A percentile compares a stretch with the other conserved stretches of the same genome.
Evolutionary conservation across 2,113 vertebrate genomes (phyloP).

Genomic region (Indicator maculatus): DNA sequence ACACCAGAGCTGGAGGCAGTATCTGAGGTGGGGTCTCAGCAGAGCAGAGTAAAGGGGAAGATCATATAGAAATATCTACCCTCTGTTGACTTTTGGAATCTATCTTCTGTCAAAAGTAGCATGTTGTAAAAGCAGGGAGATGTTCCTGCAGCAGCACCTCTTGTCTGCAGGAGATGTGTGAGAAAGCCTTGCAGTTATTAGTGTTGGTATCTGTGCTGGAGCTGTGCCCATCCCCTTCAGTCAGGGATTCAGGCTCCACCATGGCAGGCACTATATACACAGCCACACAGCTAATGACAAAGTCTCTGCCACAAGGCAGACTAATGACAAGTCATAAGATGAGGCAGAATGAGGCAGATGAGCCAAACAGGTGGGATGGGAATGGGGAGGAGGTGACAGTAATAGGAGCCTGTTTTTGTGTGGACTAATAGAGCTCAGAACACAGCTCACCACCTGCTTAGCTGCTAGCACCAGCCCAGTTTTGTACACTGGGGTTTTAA

Average conservation of each 20-base stretch:
- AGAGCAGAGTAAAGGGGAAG: too few species aligned
- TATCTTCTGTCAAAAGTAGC: neutral
- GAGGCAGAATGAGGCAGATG: neutral
- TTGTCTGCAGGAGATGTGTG: neutral
- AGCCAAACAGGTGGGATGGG: slow-evolving; percentile 21
- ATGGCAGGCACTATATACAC: neutral
- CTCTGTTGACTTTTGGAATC: neutral
- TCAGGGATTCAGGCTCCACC: neutral
- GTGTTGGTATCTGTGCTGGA: neutral
- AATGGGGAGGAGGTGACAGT: neutral
- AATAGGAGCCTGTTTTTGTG: neutral
- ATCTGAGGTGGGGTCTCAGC: too few species aligned
- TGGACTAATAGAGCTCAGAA: neutral
- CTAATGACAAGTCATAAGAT: neutral
- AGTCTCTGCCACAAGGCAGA: neutral
- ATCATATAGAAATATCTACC: too few species aligned
- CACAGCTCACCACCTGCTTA: neutral
- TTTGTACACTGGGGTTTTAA: neutral
- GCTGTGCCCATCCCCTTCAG: neutral
- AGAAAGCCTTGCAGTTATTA: neutral
- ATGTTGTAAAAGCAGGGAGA: neutral
- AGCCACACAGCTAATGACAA: neutral
- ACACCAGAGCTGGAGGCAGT: too few species aligned
- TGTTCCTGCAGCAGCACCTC: neutral
- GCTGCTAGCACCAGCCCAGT: neutral